These are phyloP conservation scores for Paramormyrops hopkinsi DNA, from an alignment of 2,797 vertebrate genomes.

Conservation along the genomic window DNA sequence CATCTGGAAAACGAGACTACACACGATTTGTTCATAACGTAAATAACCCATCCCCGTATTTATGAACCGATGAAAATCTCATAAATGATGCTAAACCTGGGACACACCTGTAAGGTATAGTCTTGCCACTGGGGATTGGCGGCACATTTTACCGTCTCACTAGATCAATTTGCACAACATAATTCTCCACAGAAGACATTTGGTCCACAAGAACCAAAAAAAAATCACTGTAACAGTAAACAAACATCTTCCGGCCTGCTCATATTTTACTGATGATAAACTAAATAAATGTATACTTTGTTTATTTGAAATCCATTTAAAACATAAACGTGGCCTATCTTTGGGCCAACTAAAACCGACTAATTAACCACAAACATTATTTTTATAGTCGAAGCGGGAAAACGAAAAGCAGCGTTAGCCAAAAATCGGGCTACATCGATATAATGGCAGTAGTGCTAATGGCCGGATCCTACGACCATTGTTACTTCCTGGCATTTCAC, in stretches of 20 bases:
- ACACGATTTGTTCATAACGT: background rate
- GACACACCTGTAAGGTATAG: background rate
- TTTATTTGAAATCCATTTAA: background rate
- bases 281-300: background rate
- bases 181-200: background rate
- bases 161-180: background rate
- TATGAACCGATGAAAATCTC: background rate
- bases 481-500: slow-evolving; percentile 47
- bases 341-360: background rate
- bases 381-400: background rate
- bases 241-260: background rate
- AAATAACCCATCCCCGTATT: background rate
- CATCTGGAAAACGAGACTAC: background rate
- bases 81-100: background rate
- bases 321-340: background rate
- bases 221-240: background rate
- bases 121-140: background rate
- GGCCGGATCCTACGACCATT: background rate
- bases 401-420: background rate
- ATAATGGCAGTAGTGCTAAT: background rate
- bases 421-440: background rate
- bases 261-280: background rate
- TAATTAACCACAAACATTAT: background rate
- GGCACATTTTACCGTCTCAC: background rate
- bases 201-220: background rate